Conservation (phyloP, 2,797 vertebrate genomes). For the Centroberyx gerrardi region DNA sequence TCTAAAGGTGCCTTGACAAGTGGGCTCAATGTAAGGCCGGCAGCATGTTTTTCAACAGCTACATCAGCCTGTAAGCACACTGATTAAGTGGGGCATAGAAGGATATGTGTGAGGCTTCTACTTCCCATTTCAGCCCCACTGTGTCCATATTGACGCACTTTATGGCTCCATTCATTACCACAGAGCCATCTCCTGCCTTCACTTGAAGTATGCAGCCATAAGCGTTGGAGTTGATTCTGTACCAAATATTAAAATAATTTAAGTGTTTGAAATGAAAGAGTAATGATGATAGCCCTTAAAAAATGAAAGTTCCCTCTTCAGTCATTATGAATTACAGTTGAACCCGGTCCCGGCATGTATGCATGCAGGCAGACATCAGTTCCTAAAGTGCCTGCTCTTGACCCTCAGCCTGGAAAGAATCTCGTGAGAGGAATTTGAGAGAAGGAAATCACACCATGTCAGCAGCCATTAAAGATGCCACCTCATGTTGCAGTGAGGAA, state of each 20-base stretch:
- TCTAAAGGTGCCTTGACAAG: constrained; percentile 33
- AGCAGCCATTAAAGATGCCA: constrained; percentile 78
- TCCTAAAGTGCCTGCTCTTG: constrained; percentile 36
- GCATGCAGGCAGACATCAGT: neutral
- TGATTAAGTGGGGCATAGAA: neutral
- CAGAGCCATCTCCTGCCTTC: neutral
- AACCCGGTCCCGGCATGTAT: neutral
- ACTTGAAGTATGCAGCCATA: neutral
- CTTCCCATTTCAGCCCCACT: constrained; percentile 28
- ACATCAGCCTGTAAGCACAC: too few species aligned
- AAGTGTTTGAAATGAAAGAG: neutral
- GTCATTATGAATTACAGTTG: neutral
- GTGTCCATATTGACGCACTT: constrained; percentile 3
- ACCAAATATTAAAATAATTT: neutral
- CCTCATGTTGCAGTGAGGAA: constrained; percentile 70
- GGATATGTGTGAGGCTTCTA: constrained; percentile 33
- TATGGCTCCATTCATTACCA: neutral
- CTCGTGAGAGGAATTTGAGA: constrained; percentile 67
- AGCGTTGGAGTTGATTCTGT: neutral
- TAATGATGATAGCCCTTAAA: neutral
- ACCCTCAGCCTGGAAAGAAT: constrained; percentile 80
- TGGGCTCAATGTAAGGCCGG: constrained; percentile 45
- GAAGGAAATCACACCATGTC: constrained; percentile 77
- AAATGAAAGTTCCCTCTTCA: neutral
- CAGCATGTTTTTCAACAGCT: constrained; percentile 11